phyloP scores from a whole-genome alignment of 1,140 invertebrate species.

The Zaprionus camerounensis region DNA sequence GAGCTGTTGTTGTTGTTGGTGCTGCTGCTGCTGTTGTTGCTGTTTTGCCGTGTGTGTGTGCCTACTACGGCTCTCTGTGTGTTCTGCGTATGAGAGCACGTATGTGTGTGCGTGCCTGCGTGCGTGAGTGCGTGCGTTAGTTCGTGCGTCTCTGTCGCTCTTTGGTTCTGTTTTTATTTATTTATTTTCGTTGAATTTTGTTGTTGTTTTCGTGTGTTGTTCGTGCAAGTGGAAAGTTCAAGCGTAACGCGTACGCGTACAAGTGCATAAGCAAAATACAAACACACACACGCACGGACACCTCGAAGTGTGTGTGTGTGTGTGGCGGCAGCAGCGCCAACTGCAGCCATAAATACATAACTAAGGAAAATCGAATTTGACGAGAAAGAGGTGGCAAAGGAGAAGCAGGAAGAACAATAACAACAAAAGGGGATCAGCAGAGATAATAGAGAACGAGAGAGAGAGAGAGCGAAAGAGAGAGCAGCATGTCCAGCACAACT shows the following conservation, averaged over 20 bases:
- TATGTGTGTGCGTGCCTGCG: slow-evolving; percentile 19
- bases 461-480: neutral
- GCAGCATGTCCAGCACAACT: slow-evolving; percentile 66
- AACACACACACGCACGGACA: slow-evolving; percentile 35
- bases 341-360: slow-evolving; percentile 54
- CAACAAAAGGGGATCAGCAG: neutral
- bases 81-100: slow-evolving; percentile 2
- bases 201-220: slow-evolving; percentile 38
- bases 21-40: slow-evolving; percentile 17
- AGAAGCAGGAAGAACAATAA: slow-evolving; percentile 16
- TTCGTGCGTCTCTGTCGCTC: slow-evolving; percentile 44
- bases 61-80: slow-evolving; percentile 7
- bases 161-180: slow-evolving; percentile 41
- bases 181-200: slow-evolving; percentile 40
- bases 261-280: slow-evolving; percentile 46
- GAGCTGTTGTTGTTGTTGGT: slow-evolving; percentile 42
- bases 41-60: slow-evolving; percentile 21
- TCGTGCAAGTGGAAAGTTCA: slow-evolving; percentile 55
- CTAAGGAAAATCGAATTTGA: slow-evolving; percentile 48
- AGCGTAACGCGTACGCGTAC: slow-evolving; percentile 42
- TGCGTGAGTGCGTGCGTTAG: slow-evolving; percentile 36
- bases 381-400: neutral
- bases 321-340: slow-evolving; percentile 36
- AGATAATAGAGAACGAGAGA: neutral
- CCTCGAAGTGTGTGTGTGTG: slow-evolving; percentile 38